phyloP scores from a whole-genome alignment of 2,888 invertebrate genomes.

The Hydroisotoma schaefferi region DNA sequence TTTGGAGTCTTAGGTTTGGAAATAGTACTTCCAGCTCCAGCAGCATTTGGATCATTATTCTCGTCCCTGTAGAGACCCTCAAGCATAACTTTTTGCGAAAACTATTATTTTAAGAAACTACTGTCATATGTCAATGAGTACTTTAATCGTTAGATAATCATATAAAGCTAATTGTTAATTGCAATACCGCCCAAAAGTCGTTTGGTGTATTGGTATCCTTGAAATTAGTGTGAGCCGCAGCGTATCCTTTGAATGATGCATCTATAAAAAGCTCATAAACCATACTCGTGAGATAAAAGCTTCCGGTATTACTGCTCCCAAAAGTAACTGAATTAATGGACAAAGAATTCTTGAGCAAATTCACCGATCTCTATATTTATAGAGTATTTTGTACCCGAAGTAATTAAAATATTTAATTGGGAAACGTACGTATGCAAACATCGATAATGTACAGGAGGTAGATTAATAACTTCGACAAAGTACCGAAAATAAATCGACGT shows the following conservation, averaged over 20 bases:
- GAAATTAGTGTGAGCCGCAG: constrained; percentile 51
- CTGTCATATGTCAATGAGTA: too few relatives aligned
- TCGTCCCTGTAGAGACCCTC: constrained; percentile 61
- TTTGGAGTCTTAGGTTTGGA: constrained; percentile 36
- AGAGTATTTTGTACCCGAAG: not conserved
- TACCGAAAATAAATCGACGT: not conserved
- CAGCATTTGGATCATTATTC: constrained; percentile 54
- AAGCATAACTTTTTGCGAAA: too few relatives aligned
- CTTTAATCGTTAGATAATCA: not conserved
- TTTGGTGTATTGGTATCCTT: constrained; percentile 54
- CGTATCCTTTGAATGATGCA: constrained; percentile 50
- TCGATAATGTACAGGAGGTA: constrained; percentile 50
- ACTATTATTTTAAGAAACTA: too few relatives aligned
- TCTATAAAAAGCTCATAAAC: constrained; percentile 59
- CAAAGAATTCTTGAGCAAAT: not conserved
- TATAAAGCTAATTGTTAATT: constrained; percentile 10
- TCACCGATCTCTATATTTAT: not conserved
- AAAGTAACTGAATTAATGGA: constrained; percentile 51
- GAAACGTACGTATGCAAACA: constrained; percentile 50
- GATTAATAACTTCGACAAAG: constrained; percentile 50
- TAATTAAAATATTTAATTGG: too few relatives aligned
- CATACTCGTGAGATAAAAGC: constrained; percentile 62
- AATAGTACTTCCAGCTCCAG: constrained; percentile 3
- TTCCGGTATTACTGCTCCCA: constrained; percentile 58
- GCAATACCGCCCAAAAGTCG: constrained; percentile 60